Percentiles rank a stretch among this genome's conserved stretches.
Conservation (phyloP, 2,888 invertebrate genomes). For the Drosophila tripunctata region DNA sequence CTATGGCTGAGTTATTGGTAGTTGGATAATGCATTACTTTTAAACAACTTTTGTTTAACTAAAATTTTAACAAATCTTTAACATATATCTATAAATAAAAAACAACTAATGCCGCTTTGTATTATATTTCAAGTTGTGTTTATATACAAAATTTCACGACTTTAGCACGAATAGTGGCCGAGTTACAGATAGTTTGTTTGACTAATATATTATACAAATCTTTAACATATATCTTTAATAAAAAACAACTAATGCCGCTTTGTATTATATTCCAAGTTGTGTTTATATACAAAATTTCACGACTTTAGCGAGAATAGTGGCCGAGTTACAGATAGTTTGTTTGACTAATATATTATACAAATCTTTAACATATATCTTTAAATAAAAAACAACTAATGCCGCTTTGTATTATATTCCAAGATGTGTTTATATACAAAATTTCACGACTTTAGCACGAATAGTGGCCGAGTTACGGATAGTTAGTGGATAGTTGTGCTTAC, state of each 20-base stretch:
- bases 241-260: no score
- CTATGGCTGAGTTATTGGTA: no score
- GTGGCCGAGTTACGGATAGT: neutral
- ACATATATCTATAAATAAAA: no score
- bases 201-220: no score
- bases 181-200: neutral
- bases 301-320: neutral
- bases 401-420: neutral
- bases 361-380: no score
- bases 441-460: neutral
- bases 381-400: neutral
- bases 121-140: no score
- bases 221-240: no score
- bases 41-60: no score
- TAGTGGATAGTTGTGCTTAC: conserved; percentile 85
- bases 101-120: no score
- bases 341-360: no score
- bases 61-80: no score
- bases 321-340: neutral
- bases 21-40: no score
- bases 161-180: neutral
- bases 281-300: neutral
- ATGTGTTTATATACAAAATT: neutral
- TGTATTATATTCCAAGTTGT: neutral
- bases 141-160: neutral